Evolutionary conservation across 2,888 invertebrate genomes (phyloP), one percentile per base, ranked within the genome.

Genomic region (Spodoptera exigua): DNA sequence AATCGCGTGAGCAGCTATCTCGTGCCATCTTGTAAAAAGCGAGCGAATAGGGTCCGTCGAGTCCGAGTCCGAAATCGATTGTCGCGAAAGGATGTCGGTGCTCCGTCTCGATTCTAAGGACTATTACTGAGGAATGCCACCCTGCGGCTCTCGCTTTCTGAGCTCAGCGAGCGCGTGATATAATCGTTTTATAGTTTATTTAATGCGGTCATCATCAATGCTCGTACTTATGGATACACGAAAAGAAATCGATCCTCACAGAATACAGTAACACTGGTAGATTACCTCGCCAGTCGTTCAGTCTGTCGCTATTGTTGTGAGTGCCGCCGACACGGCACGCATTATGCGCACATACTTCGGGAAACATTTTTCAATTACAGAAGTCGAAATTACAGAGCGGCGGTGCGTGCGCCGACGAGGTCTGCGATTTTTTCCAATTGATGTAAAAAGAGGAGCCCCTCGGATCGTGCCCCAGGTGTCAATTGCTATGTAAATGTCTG

Each of bases 61-160:
- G 77, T 69, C 74, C 48, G 71, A 56, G 76, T 80, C 81, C 64
- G 56, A 78, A 78, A 79, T 78, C 78, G 79, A 84, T 81, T 83
- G 84, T 85, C 81, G 84, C 86, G 80, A 82, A 86, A 86, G 85
- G 83, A 85, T 78, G 71, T 76, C 61, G 73, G 61, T 58, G 74
- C 75, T 65, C 70, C 72, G 74, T 67, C 75, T 74, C 73, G 80
- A 81, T 84, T 85, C 87, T 87, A 84, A 88, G 88, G 89, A 89
- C 85, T 86, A 91, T 92, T 91, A 92, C 85, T 68, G 79, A 80
- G 93, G 93, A 93, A 92, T 93, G 93, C 87, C 79, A 89, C 86
- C 83, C 78, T 59, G 75, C 90, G 76, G 91, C 91, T 92, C 92
- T 92, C 89, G 90, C 88, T 92, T 91, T 92, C 87, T 81, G 84